These are phyloP conservation scores for Nomada fabriciana DNA, from an alignment of 2,888 invertebrate genomes.

Conservation along the genomic window DNA sequence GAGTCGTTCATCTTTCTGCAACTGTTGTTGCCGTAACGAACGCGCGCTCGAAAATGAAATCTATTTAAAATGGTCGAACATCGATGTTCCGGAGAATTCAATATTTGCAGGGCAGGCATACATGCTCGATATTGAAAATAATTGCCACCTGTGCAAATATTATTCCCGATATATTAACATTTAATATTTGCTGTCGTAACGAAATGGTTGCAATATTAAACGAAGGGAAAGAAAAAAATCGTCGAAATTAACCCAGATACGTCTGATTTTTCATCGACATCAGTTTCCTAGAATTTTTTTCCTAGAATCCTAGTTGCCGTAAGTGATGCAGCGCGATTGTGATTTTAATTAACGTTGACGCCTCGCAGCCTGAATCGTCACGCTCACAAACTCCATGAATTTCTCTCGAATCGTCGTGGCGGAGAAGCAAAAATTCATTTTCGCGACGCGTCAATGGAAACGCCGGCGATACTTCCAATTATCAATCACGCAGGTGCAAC, in stretches of 20 bases:
- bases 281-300: slow-evolving; percentile 11
- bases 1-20: too few relatives aligned
- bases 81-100: too few relatives aligned
- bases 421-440: slow-evolving; percentile 13
- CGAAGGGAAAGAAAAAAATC: background rate
- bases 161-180: too few relatives aligned
- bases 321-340: background rate
- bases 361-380: too few relatives aligned
- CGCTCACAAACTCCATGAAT: background rate
- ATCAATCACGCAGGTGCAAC: background rate
- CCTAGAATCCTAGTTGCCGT: background rate
- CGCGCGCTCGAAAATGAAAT: too few relatives aligned
- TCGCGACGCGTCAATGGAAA: slow-evolving; percentile 7
- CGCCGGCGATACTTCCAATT: slow-evolving; percentile 4
- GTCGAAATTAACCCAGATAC: background rate
- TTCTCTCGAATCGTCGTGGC: background rate
- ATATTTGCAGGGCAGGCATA: too few relatives aligned
- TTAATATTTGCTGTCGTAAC: too few relatives aligned
- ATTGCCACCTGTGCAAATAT: too few relatives aligned
- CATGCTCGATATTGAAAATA: too few relatives aligned
- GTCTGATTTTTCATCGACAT: background rate
- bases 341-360: slow-evolving; percentile 42
- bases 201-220: too few relatives aligned
- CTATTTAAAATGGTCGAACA: too few relatives aligned
- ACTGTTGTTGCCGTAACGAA: too few relatives aligned